Conservation (phyloP, 1,140 invertebrate species). For the Pachyrhynchus sulphureomaculatus region DNA sequence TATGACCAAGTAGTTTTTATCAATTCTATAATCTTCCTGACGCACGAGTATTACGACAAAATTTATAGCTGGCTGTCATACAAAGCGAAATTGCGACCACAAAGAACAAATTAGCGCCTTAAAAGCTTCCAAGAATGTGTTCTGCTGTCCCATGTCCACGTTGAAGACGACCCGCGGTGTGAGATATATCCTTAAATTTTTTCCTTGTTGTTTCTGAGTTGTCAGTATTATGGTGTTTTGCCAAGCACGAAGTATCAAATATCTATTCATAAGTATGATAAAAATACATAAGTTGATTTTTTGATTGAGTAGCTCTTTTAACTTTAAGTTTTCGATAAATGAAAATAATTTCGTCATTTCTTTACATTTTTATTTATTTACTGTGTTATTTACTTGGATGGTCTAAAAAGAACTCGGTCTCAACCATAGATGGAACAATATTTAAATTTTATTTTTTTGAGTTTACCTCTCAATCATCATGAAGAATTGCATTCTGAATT, state of each 20-base stretch:
- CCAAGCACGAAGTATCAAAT: neutral
- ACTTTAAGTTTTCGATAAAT: too few species aligned
- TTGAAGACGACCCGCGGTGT: conserved; percentile 33
- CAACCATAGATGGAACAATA: too few species aligned
- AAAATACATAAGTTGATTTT: too few species aligned
- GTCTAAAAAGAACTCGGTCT: too few species aligned
- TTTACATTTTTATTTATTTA: too few species aligned
- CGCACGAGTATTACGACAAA: conserved; percentile 10
- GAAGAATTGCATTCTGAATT: too few species aligned
- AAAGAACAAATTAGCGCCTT: conserved; percentile 37
- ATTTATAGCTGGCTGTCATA: conserved; percentile 23
- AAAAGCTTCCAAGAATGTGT: conserved; percentile 32
- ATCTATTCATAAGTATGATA: too few species aligned
- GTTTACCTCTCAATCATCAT: too few species aligned
- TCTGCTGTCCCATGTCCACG: conserved; percentile 25
- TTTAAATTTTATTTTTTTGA: too few species aligned
- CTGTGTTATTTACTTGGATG: too few species aligned
- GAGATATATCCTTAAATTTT: conserved; percentile 33
- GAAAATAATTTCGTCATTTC: too few species aligned
- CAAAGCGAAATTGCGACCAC: conserved; percentile 29
- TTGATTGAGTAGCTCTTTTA: too few species aligned
- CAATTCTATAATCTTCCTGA: conserved; percentile 22
- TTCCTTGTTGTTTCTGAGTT: conserved; percentile 16
- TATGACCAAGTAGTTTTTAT: conserved; percentile 24
- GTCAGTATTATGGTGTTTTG: conserved; percentile 7